Conservation (phyloP, 2,113 vertebrate genomes). For the Pluvianellus socialis region DNA sequence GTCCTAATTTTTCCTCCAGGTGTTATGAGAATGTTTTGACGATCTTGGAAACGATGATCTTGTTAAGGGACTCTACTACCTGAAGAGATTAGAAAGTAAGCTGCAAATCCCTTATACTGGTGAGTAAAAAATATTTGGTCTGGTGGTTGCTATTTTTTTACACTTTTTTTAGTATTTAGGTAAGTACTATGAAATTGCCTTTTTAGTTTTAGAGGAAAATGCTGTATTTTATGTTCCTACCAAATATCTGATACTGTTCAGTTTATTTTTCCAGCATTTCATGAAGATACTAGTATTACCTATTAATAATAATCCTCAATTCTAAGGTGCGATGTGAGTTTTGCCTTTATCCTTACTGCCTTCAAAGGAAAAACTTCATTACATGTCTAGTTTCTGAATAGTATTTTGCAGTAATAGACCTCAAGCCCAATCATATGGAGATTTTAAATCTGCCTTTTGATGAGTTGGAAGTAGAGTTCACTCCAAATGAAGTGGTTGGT, state of each 20-base stretch:
- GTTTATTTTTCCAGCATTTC: not conserved
- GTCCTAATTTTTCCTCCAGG: not conserved
- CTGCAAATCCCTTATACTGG: not conserved
- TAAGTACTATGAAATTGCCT: not conserved
- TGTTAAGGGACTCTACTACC: not conserved
- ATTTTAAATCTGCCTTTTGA: not conserved
- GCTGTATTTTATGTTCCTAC: not conserved
- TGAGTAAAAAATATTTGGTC: not conserved
- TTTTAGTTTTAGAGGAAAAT: not conserved
- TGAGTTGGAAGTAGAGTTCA: not conserved
- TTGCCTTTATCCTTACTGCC: not conserved
- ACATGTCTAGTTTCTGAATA: not conserved
- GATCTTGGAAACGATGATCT: not conserved
- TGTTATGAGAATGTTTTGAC: not conserved
- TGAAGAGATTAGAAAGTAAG: not conserved
- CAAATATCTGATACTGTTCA: not conserved
- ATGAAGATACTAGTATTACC: not conserved
- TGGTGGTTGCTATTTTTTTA: not conserved
- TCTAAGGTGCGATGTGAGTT: not conserved
- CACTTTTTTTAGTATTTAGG: not conserved
- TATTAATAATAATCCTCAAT: not conserved
- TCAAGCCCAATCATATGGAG: not conserved
- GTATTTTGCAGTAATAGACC: not conserved
- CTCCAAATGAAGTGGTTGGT: not conserved
- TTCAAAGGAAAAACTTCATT: not conserved